phyloP scores from a whole-genome alignment of 1,140 invertebrate genomes.

The Coelopa frigida region DNA sequence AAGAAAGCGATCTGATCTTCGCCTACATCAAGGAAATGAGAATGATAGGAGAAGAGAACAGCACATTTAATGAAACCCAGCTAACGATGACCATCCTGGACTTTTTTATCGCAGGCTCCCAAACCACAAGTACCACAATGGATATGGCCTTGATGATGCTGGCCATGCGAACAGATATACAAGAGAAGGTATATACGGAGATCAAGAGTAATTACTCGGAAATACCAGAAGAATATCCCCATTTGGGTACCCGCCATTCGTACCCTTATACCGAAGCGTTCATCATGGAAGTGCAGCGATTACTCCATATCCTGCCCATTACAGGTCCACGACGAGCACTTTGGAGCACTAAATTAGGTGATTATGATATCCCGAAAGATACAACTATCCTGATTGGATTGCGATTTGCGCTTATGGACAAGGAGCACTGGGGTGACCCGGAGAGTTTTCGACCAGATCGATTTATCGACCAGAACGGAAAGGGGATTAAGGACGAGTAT shows the following conservation, averaged over 20 bases:
- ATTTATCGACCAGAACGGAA: slow-evolving; percentile 48
- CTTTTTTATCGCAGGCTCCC: slow-evolving; percentile 62
- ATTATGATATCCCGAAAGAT: slow-evolving; percentile 61
- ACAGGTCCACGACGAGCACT: slow-evolving; percentile 61
- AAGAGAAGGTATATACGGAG: slow-evolving; percentile 59
- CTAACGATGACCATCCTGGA: slow-evolving; percentile 61
- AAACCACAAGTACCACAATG: slow-evolving; percentile 65
- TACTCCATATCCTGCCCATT: slow-evolving; percentile 56
- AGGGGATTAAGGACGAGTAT: slow-evolving; percentile 42
- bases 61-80: slow-evolving; percentile 60
- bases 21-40: slow-evolving; percentile 65
- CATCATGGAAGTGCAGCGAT: slow-evolving; percentile 57
- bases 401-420: slow-evolving; percentile 57
- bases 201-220: too few relatives aligned
- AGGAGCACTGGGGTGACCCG: slow-evolving; percentile 58
- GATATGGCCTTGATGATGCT: slow-evolving; percentile 66
- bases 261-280: slow-evolving; percentile 59
- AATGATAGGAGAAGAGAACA: slow-evolving; percentile 20
- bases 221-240: slow-evolving; percentile 27
- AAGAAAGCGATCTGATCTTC: slow-evolving; percentile 64
- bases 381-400: slow-evolving; percentile 57
- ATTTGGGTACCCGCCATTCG: slow-evolving; percentile 44
- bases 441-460: slow-evolving; percentile 64
- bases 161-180: slow-evolving; percentile 57
- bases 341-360: slow-evolving; percentile 51